These are phyloP conservation scores for Mustela nigripes DNA, from an alignment of 2,113 vertebrate species.

Conservation along the genomic window DNA sequence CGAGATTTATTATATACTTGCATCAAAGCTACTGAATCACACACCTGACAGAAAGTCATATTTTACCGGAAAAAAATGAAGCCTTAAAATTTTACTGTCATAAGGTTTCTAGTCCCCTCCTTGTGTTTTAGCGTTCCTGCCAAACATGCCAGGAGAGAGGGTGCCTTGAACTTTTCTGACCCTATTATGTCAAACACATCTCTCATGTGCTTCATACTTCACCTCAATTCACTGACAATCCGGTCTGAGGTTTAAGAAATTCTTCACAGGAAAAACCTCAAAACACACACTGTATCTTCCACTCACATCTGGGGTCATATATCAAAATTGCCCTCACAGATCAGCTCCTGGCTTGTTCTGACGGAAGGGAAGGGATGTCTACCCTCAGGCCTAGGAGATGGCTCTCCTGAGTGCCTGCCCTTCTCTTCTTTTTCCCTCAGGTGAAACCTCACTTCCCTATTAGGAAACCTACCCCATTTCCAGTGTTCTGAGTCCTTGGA, in stretches of 20 bases:
- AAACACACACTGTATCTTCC: conserved; percentile 75
- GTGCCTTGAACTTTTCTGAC: conserved; percentile 89
- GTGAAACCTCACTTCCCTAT: not conserved
- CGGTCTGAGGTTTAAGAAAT: conserved; percentile 87
- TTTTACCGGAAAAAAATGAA: conserved; percentile 87
- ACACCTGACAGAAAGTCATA: conserved; percentile 91
- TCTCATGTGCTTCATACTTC: conserved; percentile 84
- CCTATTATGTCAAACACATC: conserved; percentile 89
- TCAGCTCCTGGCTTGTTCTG: conserved; percentile 43
- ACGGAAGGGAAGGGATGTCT: conserved; percentile 48
- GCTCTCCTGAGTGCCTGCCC: not conserved
- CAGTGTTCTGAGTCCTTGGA: not conserved
- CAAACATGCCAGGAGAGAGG: conserved; percentile 87
- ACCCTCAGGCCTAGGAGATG: not conserved
- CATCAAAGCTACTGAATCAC: conserved; percentile 89
- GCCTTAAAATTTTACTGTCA: conserved; percentile 88
- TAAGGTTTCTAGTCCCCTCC: conserved; percentile 84
- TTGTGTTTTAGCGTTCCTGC: conserved; percentile 87
- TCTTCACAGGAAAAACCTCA: conserved; percentile 84
- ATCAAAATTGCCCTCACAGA: conserved; percentile 80
- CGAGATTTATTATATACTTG: conserved; percentile 86
- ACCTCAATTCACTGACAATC: conserved; percentile 84
- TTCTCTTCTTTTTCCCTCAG: not conserved
- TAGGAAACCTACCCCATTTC: not conserved
- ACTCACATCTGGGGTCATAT: conserved; percentile 84